Base-by-base conservation (phyloP, 2,797 vertebrate genomes). In the Carcharodon carcharias region DNA sequence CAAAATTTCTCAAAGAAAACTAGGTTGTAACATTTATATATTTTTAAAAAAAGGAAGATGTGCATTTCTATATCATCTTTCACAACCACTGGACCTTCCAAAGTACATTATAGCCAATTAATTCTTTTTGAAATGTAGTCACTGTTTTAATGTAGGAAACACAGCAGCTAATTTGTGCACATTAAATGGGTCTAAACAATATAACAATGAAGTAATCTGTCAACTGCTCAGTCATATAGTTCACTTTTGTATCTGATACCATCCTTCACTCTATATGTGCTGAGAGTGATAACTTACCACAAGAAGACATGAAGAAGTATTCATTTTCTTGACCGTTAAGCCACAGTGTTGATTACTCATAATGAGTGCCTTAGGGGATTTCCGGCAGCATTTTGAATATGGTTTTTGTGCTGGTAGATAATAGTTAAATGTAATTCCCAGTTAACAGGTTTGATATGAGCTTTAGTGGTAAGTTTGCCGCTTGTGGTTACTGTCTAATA, bases 241-340 rank as follows among this genome's bases (percentile, higher is more conserved):
- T 73, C 23, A 31, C 94, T 50, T 73, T 95, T 95, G 8, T 58
- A 21, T 54, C 94, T 56, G 16, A 69, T 3, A 35, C 31, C 54
- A 77, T 45, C 12, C 89, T n/a, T 92, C 14, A n/a, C 69, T 95
- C 21, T 95, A 4, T 73, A 54, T 77, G 28, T n/a, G 45, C 50
- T 95, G 5, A 58, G 14, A 40, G 63, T 93, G 91, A 93, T 56
- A 18, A 56, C 18, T 56, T 73, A 56, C 67, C 94, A 58, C 94
- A 95, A 56, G 23, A 56, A 73, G 26, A 31, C 69, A 95, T 45
- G n/a, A 93, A 67, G 91, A 67, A 93, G 40, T 45, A n/a, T 45
- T 45, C n/a, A 93, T 95, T 77, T 95, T 95, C 40, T 16, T 95
- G 54, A 95, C 65, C 50, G 69, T 95, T 95, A 95, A 95, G 6